Percentiles rank a stretch among this genome's conserved stretches.
Evolutionary conservation across 53 echinoderm and acorn worm genomes (phyloP).

Genomic region (Crossaster papposus): DNA sequence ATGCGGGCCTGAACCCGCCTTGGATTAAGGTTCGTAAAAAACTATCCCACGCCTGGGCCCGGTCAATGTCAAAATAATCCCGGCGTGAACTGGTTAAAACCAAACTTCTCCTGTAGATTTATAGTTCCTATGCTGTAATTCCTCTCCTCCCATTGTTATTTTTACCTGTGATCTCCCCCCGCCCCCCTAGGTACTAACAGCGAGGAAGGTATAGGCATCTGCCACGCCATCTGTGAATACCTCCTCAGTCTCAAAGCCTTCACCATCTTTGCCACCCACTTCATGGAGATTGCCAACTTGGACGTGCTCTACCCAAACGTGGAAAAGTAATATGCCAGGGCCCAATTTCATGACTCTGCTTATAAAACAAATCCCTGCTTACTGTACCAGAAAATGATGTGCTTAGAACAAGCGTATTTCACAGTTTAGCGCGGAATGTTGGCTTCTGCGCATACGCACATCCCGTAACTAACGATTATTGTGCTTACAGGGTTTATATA

Average conservation of each 20-base stretch:
- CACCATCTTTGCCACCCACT: slow-evolving; percentile 95
- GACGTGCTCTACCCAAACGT: slow-evolving; percentile 96
- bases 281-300: slow-evolving; percentile 87
- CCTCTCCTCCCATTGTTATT: not conserved
- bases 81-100: no score
- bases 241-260: slow-evolving; percentile 89
- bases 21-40: no score
- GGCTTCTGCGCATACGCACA: no score
- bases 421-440: no score
- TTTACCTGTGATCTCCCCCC: not conserved
- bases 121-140: not conserved
- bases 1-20: no score
- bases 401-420: no score
- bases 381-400: no score
- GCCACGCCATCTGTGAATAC: slow-evolving; percentile 93
- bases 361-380: not conserved
- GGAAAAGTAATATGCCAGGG: slow-evolving; percentile 94
- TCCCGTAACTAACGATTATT: no score
- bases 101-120: no score
- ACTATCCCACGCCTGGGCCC: no score
- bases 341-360: not conserved
- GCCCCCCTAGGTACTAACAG: slow-evolving; percentile 77
- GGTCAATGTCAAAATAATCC: no score
- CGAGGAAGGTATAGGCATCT: slow-evolving; percentile 97
- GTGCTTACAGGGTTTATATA: no score